Conservation (phyloP, 2,888 invertebrate genomes). For the Dendrolimus pini region DNA sequence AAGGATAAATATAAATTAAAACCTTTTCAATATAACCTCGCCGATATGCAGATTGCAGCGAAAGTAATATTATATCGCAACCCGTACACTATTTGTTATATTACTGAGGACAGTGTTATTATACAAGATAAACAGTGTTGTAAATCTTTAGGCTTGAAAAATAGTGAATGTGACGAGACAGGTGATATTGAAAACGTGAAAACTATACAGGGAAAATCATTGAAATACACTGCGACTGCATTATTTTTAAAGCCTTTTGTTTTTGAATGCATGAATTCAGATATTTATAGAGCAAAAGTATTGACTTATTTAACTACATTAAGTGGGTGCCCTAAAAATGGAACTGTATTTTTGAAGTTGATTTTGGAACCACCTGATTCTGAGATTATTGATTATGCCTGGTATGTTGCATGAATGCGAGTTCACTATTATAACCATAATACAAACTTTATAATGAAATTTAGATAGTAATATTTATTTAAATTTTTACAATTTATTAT, state of each 20-base stretch:
- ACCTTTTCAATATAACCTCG: constrained; percentile 16
- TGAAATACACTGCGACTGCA: constrained; percentile 37
- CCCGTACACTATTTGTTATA: constrained; percentile 45
- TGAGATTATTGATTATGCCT: constrained; percentile 82
- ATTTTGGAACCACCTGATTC: constrained; percentile 74
- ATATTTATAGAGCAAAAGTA: constrained; percentile 45
- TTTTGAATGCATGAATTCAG: constrained; percentile 46
- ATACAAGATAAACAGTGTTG: constrained; percentile 37
- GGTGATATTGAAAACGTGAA: constrained; percentile 18
- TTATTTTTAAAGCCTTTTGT: constrained; percentile 54
- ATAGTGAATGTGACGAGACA: constrained; percentile 29
- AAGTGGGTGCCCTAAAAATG: constrained; percentile 31
- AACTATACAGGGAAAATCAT: constrained; percentile 19
- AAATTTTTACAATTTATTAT: too few species aligned
- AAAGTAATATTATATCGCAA: constrained; percentile 44
- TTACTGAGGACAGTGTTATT: constrained; percentile 39
- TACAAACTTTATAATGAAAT: too few species aligned
- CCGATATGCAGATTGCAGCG: constrained; percentile 44
- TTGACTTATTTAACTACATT: constrained; percentile 36
- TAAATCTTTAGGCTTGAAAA: constrained; percentile 40
- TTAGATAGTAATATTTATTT: too few species aligned
- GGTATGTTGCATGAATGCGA: constrained; percentile 51
- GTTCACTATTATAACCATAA: too few species aligned
- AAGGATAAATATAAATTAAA: too few species aligned
- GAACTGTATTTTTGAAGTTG: constrained; percentile 52